phyloP scores from a whole-genome alignment of 2,888 invertebrate genomes.

The Drosophila atripex region DNA sequence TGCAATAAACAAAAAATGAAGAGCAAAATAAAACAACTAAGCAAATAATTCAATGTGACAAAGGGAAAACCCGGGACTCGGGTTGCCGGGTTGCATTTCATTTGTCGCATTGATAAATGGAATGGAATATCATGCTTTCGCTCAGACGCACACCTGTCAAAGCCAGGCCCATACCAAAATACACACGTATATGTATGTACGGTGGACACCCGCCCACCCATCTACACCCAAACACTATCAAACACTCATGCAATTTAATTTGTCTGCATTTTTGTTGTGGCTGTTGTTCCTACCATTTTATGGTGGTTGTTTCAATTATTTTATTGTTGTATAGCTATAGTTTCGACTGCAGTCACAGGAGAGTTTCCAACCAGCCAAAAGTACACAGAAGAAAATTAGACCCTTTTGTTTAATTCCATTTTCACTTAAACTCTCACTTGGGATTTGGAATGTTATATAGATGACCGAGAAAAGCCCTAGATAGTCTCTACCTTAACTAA shows the following conservation, averaged over 20 bases:
- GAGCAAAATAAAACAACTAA: constrained; percentile 10
- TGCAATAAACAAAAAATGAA: constrained; percentile 12
- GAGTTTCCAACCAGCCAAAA: constrained; percentile 19
- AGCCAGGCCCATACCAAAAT: constrained; percentile 46
- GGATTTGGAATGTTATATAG: no score
- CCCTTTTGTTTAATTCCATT: no score
- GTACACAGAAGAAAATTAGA: constrained; percentile 9
- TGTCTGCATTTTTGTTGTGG: constrained; percentile 70
- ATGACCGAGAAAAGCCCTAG: no score
- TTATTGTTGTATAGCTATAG: constrained; percentile 52
- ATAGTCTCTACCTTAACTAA: not conserved
- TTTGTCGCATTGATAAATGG: constrained; percentile 74
- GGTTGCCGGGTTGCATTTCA: constrained; percentile 50
- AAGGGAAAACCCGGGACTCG: constrained; percentile 23
- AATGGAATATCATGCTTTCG: constrained; percentile 58
- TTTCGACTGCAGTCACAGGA: constrained; percentile 26
- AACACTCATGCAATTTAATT: constrained; percentile 68
- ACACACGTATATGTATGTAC: not conserved
- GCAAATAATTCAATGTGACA: constrained; percentile 42
- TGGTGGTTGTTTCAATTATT: constrained; percentile 77
- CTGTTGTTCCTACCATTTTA: constrained; percentile 70
- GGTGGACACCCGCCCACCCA: not conserved
- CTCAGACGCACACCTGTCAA: constrained; percentile 62
- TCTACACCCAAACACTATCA: constrained; percentile 10
- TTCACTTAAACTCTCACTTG: no score